Evolutionary conservation across 2,113 vertebrate genomes (phyloP).

Genomic region (Channa maculata): DNA sequence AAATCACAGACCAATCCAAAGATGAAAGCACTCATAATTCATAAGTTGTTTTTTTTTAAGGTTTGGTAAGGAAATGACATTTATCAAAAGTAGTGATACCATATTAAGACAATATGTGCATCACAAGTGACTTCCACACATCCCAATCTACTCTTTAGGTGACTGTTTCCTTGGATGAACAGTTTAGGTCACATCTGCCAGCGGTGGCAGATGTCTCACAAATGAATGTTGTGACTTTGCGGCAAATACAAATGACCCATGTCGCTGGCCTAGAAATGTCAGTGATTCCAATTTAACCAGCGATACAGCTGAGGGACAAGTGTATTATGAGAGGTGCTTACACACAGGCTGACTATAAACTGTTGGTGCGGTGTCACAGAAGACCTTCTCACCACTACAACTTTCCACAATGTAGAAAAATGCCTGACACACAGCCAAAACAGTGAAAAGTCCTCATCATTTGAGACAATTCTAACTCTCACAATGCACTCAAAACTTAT

Average conservation of each 20-base stretch:
- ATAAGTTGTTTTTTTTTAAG: no score
- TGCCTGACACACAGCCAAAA: neutral
- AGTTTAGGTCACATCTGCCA: conserved; percentile 44
- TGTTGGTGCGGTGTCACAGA: conserved; percentile 4
- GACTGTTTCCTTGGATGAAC: conserved; percentile 47
- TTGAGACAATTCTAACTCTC: neutral
- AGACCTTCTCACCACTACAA: conserved; percentile 17
- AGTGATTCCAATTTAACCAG: conserved; percentile 70
- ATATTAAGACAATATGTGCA: neutral
- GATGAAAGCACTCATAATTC: no score
- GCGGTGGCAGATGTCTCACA: conserved; percentile 64
- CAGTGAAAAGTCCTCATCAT: no score
- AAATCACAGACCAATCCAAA: no score
- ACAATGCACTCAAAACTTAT: neutral
- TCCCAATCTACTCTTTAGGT: conserved; percentile 40
- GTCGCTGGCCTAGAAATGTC: conserved; percentile 77
- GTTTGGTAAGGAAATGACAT: no score
- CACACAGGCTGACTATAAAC: conserved; percentile 38
- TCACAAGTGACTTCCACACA: neutral
- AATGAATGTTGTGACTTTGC: conserved; percentile 65
- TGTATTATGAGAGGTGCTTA: conserved; percentile 44
- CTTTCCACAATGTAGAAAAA: conserved; percentile 13
- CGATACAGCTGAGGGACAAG: conserved; percentile 58
- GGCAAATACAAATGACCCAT: conserved; percentile 71
- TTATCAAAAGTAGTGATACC: no score